Base-by-base conservation (phyloP, 2,888 invertebrate genomes). In the Eupithecia dodoneata region DNA sequence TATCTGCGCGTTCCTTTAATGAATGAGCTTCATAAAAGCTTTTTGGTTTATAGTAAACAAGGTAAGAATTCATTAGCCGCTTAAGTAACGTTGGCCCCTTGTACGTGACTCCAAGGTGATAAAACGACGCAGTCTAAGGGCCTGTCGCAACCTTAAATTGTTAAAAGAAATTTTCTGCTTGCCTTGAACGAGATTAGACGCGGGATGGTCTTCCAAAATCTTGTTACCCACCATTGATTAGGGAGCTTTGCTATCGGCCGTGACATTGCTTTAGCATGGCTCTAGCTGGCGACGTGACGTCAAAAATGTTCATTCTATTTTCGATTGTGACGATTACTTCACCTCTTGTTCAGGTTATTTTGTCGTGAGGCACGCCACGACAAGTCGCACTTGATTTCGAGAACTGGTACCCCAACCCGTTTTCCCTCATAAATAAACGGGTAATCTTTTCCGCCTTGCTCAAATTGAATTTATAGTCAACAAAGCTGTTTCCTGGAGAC, bases 381-480 rank as follows among this genome's bases (percentile, higher is more conserved):
- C 82, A 80, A 81, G 69, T 80, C 72, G 74, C 74, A 77, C 81
- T 83, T 71, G 70, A 84, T 85, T 85, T 75, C 79, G 75, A 84
- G 83, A 84, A 81, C 80, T 80, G 55, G 75, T 84, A 82, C 76
- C 83, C 81, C 80, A 83, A 81, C 74, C 81, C 79, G 79, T 78
- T 75, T 76, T 73, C 83, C 72, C 79, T 81, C 80, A 85, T 88
- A 89, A 88, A 89, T 86, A 90, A 87, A 83, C 85, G 79, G 81
- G 86, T 87, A 91, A 92, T 91, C 88, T 91, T 92, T 91, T 88
- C 87, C 87, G 87, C 84, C 86, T 85, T 83, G 83, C 87, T 89
- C 88, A 92, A 93, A 94, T 94, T 93, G 90, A 93, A 94, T 94
- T 92, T 92, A 92, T 89, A 91, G 91, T 92, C 91, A 93, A 94